A percentile compares a stretch with the other conserved stretches of the same genome.
phyloP scores from a whole-genome alignment of 2,113 vertebrate species.

The Clarias batrachus region DNA sequence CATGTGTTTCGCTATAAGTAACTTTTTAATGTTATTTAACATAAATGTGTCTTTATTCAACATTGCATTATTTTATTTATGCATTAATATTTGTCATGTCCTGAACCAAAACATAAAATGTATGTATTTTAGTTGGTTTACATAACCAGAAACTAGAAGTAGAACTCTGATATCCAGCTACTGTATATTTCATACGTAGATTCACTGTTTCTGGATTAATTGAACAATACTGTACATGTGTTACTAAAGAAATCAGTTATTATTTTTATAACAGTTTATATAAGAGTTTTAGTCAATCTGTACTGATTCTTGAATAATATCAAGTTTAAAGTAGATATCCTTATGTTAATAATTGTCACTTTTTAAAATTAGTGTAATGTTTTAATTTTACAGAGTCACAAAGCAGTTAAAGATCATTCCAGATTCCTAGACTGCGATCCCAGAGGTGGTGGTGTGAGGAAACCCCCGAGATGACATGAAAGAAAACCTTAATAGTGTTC shows the following conservation, averaged over 20 bases:
- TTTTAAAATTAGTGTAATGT: not conserved
- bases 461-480: not conserved
- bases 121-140: not conserved
- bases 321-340: not conserved
- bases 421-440: not conserved
- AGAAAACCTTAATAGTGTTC: not conserved
- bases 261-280: not conserved
- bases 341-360: not conserved
- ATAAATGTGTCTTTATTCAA: not conserved
- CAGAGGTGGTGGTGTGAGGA: not conserved
- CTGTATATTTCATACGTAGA: not conserved
- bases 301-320: not conserved
- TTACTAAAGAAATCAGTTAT: not conserved
- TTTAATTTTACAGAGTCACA: not conserved
- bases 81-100: not conserved
- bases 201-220: not conserved
- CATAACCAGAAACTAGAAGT: not conserved
- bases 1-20: not conserved
- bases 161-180: too few relatives aligned
- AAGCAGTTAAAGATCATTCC: not conserved
- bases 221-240: not conserved
- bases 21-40: not conserved
- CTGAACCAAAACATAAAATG: not conserved
- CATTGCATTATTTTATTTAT: not conserved
- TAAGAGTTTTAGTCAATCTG: not conserved